These are phyloP conservation scores for Onychorhynchus coronatus DNA, from an alignment of 2,113 vertebrate species.

Conservation along the genomic window DNA sequence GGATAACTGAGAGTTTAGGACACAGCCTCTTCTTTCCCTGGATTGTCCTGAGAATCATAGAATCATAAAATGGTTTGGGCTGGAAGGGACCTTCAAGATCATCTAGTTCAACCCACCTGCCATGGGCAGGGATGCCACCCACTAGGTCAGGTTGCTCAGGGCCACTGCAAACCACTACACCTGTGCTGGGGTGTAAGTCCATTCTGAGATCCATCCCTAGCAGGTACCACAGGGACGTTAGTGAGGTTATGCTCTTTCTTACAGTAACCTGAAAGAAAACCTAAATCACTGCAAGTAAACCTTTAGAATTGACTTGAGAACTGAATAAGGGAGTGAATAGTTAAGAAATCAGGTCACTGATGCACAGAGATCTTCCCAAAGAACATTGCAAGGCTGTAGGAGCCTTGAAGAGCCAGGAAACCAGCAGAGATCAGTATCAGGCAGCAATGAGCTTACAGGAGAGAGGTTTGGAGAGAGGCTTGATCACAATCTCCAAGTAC, in stretches of 20 bases:
- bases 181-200: not conserved
- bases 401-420: constrained; percentile 17
- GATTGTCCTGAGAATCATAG: not conserved
- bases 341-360: not conserved
- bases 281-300: not conserved
- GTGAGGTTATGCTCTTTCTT: not conserved
- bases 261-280: not conserved
- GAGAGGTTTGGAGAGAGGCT: not conserved
- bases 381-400: not conserved
- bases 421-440: not conserved
- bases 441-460: not conserved
- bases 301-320: not conserved
- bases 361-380: not conserved
- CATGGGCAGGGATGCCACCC: not conserved
- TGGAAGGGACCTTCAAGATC: not conserved
- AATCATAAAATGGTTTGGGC: not conserved
- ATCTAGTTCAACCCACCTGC: not conserved
- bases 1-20: not conserved
- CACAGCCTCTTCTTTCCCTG: not conserved
- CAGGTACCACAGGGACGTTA: not conserved
- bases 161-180: too few species aligned
- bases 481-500: constrained; percentile 3
- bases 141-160: not conserved
- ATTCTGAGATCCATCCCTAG: not conserved
- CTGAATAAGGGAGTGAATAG: not conserved